These are phyloP conservation scores for Eupleurogrammus muticus DNA, from an alignment of 2,797 vertebrate species.

Conservation along the genomic window DNA sequence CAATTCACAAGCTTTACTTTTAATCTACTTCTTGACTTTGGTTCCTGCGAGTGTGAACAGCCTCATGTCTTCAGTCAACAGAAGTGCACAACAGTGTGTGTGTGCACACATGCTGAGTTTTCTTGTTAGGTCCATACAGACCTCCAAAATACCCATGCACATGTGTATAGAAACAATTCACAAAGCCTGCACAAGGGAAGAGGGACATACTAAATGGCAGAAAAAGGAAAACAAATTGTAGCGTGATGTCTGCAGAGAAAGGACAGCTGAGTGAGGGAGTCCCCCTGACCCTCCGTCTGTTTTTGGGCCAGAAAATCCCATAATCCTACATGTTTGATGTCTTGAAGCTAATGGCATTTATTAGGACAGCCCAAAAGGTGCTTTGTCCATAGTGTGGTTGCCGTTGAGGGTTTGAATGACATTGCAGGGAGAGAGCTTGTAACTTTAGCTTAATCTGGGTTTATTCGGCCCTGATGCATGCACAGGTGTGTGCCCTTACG, in stretches of 20 bases:
- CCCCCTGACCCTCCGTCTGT: slow-evolving; percentile 73
- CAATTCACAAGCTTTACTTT: slow-evolving; percentile 5
- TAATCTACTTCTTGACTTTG: slow-evolving; percentile 23
- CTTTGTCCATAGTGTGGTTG: slow-evolving; percentile 77
- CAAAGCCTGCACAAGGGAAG: slow-evolving; percentile 75
- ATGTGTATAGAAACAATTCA: slow-evolving; percentile 75
- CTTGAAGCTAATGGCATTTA: slow-evolving; percentile 85
- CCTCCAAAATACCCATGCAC: slow-evolving; percentile 67
- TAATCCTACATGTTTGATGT: slow-evolving; percentile 89
- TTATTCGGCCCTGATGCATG: slow-evolving; percentile 75
- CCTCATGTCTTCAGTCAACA: slow-evolving; percentile 33
- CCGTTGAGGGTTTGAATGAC: slow-evolving; percentile 83
- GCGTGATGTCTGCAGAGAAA: slow-evolving; percentile 81
- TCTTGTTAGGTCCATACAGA: slow-evolving; percentile 75
- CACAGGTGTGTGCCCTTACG: slow-evolving; percentile 85
- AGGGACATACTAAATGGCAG: slow-evolving; percentile 75
- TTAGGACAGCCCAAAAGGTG: slow-evolving; percentile 77
- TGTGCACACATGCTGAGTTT: slow-evolving; percentile 38
- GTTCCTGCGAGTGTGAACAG: neutral
- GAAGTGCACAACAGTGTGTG: slow-evolving; percentile 13
- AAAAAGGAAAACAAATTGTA: slow-evolving; percentile 84
- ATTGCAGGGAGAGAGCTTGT: slow-evolving; percentile 78
- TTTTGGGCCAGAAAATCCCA: slow-evolving; percentile 79
- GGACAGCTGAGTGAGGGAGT: slow-evolving; percentile 71
- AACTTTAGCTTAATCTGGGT: slow-evolving; percentile 88